A percentile compares a stretch with the other conserved stretches of the same genome.
Evolutionary conservation across 2,113 vertebrate species (phyloP).

Genomic region (Atractosteus spatula): DNA sequence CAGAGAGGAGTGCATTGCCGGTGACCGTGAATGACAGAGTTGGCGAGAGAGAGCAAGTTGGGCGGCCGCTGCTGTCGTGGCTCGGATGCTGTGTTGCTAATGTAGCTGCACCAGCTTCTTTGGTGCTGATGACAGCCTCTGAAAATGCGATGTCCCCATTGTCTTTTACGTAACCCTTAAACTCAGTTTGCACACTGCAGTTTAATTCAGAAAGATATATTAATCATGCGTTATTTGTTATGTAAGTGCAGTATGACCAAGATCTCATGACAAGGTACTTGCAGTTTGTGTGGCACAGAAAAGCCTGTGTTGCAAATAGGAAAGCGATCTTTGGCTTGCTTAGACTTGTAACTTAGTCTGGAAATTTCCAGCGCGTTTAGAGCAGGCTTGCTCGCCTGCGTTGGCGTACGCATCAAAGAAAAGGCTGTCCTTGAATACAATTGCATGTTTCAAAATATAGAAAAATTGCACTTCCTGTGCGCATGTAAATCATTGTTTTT

Average conservation of each 20-base stretch:
- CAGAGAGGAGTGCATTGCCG: not conserved
- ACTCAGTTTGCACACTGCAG: not conserved
- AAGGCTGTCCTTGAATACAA: no score
- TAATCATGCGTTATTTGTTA: not conserved
- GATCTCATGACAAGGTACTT: not conserved
- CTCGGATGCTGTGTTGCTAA: not conserved
- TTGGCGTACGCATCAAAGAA: no score
- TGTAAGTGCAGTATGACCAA: not conserved
- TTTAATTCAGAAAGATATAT: not conserved
- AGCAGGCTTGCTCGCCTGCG: no score
- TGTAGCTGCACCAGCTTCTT: not conserved
- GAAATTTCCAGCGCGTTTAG: constrained; percentile 7
- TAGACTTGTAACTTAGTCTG: not conserved
- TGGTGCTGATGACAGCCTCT: not conserved
- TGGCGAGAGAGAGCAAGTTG: no score
- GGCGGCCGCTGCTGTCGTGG: not conserved
- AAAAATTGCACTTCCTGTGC: no score
- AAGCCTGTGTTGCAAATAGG: not conserved
- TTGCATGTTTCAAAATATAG: no score
- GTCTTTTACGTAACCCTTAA: not conserved
- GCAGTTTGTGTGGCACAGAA: not conserved
- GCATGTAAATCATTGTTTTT: no score
- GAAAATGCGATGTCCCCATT: not conserved
- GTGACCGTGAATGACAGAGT: not conserved
- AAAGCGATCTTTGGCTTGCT: not conserved